Base-by-base conservation (phyloP, 2,888 invertebrate genomes). In the Xylocampa areola region DNA sequence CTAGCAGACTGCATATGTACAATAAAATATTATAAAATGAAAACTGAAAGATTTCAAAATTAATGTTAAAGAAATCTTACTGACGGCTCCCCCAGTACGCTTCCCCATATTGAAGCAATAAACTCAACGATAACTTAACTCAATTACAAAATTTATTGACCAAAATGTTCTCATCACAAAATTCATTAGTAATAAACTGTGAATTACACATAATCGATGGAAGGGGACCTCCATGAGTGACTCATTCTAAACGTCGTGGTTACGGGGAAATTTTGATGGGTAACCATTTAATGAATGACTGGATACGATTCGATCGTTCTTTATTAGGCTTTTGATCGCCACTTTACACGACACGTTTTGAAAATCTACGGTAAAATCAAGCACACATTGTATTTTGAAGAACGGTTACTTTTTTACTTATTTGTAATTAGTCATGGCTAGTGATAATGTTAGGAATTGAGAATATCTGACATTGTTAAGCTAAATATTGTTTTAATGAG, bases 111-210 rank as follows among this genome's bases (percentile, higher is more conserved):
- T 67, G 4, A 49, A 59, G 39, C 14, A 40, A 66, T 66, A 66
- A 63, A 63, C 4, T 35, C 7, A 1, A 17, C 17, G 37, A 47
- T 43, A 43, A 49, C 11, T 37, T 49, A 50, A 55, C 17, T 47
- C 45, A 35, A 50, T 50, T 50, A 63, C 10, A 32, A 37, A 68
- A 50, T 41, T 59, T 58, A 58, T 14, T 36, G 19, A 41, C 30
- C 30, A 36, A 25, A 41, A 47, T 39, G 44, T 37, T 63, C 43
- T 52, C 43, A 63, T 62, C 61, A 54, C 33, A 49, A 65, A 69
- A 75, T 77, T 75, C 73, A 77, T 73, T 69, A 69, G 63, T 62
- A 53, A 76, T 78, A 76, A 80, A 72, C 59, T 43, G 32, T 19
- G 53, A 57, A 64, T 61, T 54, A 58, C 63, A 58, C 59, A 68